Evolutionary conservation across 2,113 vertebrate genomes (phyloP), one percentile per base, ranked within the genome.

Genomic region (Charadrius vociferus): DNA sequence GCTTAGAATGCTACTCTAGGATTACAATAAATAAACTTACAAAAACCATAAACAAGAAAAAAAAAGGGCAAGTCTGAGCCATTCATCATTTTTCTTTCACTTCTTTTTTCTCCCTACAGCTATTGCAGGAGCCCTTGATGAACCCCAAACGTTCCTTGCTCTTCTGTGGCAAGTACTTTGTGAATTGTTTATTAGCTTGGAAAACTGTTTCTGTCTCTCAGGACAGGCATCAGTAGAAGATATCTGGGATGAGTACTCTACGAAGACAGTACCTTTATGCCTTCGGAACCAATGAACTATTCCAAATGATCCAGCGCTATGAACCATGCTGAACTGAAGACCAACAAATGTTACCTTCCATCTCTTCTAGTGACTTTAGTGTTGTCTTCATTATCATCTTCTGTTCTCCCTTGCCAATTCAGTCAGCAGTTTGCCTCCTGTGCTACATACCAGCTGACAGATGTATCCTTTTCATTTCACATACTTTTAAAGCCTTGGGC

Each of bases 381-480:
- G 22, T 88, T 93, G 89, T 93, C 83, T 95, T 97, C 73, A 81
- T 94, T 95, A 94, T 90, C 90, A 53, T 93, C 71, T 88, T 91
- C 78, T 56, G 71, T 61, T 58, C 81, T 88, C 86, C 97, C 75
- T 91, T 88, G 91, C 45, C 90, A 72, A 90, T 95, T 96, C 95
- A 81, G 88, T 59, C 83, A 88, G 84, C 88, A 87, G 49, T 94
- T 89, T 95, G 86, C 83, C 78, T 98, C 94, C 94, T 73, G 53
- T 29, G 66, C 82, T 95, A 65, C 47, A 87, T 49, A 97, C 68
- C 70, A 95, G 74, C 92, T 94, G 52, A 93, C 84, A 93, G 86
- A 88, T 95, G 92, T 90, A 95, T 95, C 63, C 83, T 97, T 96
- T 97, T 96, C 81, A 86, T 96, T 95, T 96, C 94, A 92, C 88